These are phyloP conservation scores for Dorcus hopei DNA, from an alignment of 2,888 invertebrate genomes.

Conservation along the genomic window DNA sequence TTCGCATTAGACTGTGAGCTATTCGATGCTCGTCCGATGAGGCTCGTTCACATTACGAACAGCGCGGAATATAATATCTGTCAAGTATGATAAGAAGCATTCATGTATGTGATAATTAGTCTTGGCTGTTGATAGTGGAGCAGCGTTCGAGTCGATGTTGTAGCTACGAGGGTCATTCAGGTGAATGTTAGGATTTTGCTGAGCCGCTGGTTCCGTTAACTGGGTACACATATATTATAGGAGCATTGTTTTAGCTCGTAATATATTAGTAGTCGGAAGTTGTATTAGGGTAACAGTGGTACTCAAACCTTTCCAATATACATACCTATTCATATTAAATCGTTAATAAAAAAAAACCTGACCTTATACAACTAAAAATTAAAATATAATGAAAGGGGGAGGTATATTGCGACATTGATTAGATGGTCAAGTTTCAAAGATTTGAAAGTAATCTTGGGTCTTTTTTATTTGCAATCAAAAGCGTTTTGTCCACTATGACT, in stretches of 20 bases:
- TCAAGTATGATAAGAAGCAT: conserved; percentile 50
- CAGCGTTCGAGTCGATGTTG: conserved; percentile 29
- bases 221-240: conserved; percentile 44
- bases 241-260: conserved; percentile 44
- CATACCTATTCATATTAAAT: neutral
- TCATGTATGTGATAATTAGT: conserved; percentile 50
- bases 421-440: too few relatives aligned
- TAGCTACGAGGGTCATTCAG: conserved; percentile 24
- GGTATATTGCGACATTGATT: too few relatives aligned
- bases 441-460: too few relatives aligned
- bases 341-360: neutral
- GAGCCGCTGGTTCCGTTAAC: conserved; percentile 37
- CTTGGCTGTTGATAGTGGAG: conserved; percentile 41
- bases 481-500: too few relatives aligned
- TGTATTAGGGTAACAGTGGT: neutral
- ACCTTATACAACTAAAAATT: too few relatives aligned
- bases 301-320: neutral
- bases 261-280: conserved; percentile 35
- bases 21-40: conserved; percentile 14
- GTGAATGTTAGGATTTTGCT: conserved; percentile 22
- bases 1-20: conserved; percentile 27
- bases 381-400: too few relatives aligned
- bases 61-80: conserved; percentile 45
- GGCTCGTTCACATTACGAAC: conserved; percentile 38
- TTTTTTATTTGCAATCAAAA: too few relatives aligned